Evolutionary conservation across 2,113 vertebrate genomes (phyloP), one percentile per base, ranked within the genome.

Genomic region (Eublepharis macularius): DNA sequence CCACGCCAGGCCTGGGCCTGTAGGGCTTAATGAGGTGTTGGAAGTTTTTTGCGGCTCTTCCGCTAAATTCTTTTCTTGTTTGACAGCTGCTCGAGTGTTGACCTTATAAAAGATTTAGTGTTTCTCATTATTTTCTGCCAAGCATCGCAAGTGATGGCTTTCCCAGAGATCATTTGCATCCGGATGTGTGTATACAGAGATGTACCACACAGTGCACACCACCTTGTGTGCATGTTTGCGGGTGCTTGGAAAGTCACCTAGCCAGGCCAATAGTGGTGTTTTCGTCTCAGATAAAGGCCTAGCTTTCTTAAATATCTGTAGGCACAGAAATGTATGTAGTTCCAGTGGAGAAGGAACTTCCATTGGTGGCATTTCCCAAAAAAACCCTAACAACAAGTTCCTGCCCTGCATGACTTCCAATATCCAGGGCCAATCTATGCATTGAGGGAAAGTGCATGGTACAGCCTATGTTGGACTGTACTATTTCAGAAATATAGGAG

Each of bases 21-120:
- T 98, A 98, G 98, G 97, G 97, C 98, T 98, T 99, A 99, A 99
- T 99, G 99, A 99, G 98, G 97, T 97, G 97, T 99, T 98, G 98
- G 98, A 99, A 98, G 98, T 98, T 98, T 91, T 97, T n/a, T 95
- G 97, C 96, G 97, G 95, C 96, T 97, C 97, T 95, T 96, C 96
- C 94, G 98, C 98, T 99, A 98, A 99, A 98, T 98, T 99, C 98
- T 99, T 97, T 99, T 99, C 98, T 98, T 99, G 98, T 99, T 97
- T 99, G 98, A 99, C 98, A 99, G 99, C 98, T 99, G 98, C 98
- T 98, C 96, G 97, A 98, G 97, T 98, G 98, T 98, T 99, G 98
- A 99, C 98, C 99, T 99, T 99, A 99, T 99, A 98, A 99, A 99
- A 99, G 98, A 99, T 99, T 99, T 99, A 99, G 98, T 97, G 97